A percentile compares a stretch with the other conserved stretches of the same genome.
phyloP scores from a whole-genome alignment of 1,140 invertebrate species.

The Idris sp. region DNA sequence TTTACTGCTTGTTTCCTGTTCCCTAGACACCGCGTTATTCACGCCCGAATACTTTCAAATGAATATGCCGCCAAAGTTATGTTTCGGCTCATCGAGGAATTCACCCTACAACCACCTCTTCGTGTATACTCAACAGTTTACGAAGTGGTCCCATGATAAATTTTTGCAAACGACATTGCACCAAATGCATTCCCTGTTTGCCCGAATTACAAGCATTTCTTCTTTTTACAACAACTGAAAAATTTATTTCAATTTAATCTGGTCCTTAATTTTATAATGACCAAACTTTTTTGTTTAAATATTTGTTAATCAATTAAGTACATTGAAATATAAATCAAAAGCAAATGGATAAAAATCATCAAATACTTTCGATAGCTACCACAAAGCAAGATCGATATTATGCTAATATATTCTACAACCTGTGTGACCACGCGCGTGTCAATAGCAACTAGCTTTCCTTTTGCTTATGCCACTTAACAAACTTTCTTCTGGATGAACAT shows the following conservation, averaged over 20 bases:
- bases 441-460: slow-evolving; percentile 43
- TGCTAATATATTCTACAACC: slow-evolving; percentile 54
- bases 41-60: slow-evolving; percentile 62
- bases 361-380: slow-evolving; percentile 50
- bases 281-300: too few relatives aligned
- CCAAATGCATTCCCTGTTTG: slow-evolving; percentile 37
- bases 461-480: slow-evolving; percentile 18
- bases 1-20: slow-evolving; percentile 61
- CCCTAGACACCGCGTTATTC: slow-evolving; percentile 59
- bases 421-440: slow-evolving; percentile 34
- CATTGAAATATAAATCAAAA: too few relatives aligned
- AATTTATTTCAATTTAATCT: too few relatives aligned
- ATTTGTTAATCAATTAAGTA: too few relatives aligned
- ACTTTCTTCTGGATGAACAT: slow-evolving; percentile 46
- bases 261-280: too few relatives aligned
- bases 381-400: slow-evolving; percentile 56
- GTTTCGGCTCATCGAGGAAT: slow-evolving; percentile 54
- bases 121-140: slow-evolving; percentile 55
- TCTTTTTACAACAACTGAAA: too few relatives aligned
- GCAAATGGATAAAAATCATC: slow-evolving; percentile 50
- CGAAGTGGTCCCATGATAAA: slow-evolving; percentile 61
- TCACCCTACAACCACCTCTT: slow-evolving; percentile 54
- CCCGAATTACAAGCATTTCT: slow-evolving; percentile 46
- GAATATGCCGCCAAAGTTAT: slow-evolving; percentile 60
- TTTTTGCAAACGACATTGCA: slow-evolving; percentile 44